These are phyloP conservation scores for Cephus nigrinus DNA, from an alignment of 2,888 invertebrate genomes.

Conservation along the genomic window DNA sequence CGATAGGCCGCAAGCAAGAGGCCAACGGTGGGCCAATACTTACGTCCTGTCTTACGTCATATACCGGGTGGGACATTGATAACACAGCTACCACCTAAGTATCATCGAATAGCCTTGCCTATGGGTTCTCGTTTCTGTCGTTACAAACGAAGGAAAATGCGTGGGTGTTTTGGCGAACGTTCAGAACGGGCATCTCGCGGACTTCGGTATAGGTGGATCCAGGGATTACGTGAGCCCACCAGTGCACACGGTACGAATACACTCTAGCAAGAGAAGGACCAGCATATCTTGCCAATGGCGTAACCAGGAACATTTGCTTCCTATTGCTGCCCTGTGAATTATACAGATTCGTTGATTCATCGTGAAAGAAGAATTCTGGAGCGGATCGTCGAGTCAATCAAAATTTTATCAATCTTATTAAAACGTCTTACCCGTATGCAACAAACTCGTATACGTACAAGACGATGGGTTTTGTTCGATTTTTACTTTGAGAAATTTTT, in stretches of 20 bases:
- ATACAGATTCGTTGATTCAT: not conserved
- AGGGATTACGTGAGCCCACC: constrained; percentile 27
- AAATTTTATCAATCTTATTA: not conserved
- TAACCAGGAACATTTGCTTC: constrained; percentile 1
- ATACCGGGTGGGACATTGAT: constrained; percentile 3
- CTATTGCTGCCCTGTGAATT: not conserved
- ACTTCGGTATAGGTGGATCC: constrained; percentile 18
- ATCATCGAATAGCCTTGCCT: not conserved
- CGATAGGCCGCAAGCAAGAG: not conserved
- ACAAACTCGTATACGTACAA: not conserved
- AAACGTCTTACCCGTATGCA: not conserved
- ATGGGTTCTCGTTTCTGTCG: not conserved
- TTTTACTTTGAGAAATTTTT: not conserved
- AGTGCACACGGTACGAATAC: constrained; percentile 33
- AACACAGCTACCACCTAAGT: not conserved
- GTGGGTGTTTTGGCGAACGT: constrained; percentile 35
- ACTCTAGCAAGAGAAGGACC: constrained; percentile 16
- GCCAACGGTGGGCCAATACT: not conserved
- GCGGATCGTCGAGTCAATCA: too few relatives aligned
- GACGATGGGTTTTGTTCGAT: not conserved
- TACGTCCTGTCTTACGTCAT: not conserved
- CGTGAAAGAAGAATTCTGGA: not conserved
- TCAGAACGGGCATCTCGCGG: constrained; percentile 15
- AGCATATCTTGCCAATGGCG: constrained; percentile 18
- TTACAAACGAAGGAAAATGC: not conserved